phyloP scores from a whole-genome alignment of 2,888 invertebrate species.

The Cheilosia urbana region DNA sequence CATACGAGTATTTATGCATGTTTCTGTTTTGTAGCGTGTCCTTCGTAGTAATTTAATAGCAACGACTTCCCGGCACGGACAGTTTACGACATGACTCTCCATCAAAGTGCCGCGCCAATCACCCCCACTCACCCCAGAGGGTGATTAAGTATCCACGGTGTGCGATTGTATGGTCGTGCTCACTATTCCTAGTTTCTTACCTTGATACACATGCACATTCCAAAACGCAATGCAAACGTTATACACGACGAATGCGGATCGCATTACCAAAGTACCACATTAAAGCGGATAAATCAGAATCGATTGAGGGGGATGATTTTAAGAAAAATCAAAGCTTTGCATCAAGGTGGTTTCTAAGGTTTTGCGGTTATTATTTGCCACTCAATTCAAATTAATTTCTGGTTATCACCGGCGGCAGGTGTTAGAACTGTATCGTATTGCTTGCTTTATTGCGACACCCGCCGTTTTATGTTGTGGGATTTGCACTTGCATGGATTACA shows the following conservation, averaged over 20 bases:
- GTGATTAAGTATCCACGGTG: not conserved
- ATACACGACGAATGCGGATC: not conserved
- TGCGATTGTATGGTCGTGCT: not conserved
- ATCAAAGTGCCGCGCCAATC: constrained; percentile 5
- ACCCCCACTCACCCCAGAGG: not conserved
- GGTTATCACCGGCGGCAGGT: not conserved
- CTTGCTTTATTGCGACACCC: not conserved
- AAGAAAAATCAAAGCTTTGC: constrained; percentile 10
- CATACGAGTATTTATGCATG: constrained; percentile 12
- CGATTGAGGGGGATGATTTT: not conserved
- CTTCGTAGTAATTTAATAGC: constrained; percentile 53
- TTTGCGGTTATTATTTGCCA: constrained; percentile 14
- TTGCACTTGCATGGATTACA: no score
- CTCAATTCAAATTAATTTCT: not conserved
- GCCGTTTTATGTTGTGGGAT: no score
- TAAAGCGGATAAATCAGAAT: not conserved
- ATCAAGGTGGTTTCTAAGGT: not conserved
- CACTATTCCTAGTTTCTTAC: not conserved
- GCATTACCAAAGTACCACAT: not conserved
- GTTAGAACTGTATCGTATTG: not conserved
- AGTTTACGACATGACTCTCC: constrained; percentile 27
- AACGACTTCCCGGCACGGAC: constrained; percentile 47
- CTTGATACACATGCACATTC: not conserved
- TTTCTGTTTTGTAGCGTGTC: constrained; percentile 29
- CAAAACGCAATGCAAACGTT: not conserved